These are phyloP conservation scores for Caiman crocodilus DNA, from an alignment of 2,797 vertebrate genomes.

Conservation along the genomic window DNA sequence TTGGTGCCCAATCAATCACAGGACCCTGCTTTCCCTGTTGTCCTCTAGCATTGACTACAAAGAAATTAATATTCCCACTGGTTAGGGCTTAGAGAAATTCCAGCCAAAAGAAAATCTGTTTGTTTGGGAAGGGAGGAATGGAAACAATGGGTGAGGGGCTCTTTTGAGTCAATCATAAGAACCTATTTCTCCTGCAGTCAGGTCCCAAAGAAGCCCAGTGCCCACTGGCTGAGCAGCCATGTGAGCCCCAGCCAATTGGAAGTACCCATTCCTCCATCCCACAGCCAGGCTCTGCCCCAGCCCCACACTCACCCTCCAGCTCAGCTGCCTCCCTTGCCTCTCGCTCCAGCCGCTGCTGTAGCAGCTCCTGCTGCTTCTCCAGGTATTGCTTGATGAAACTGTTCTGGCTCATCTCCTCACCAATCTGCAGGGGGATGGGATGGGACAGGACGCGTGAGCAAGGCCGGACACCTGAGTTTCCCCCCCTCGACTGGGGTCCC, in stretches of 20 bases:
- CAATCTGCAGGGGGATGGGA: slow-evolving; percentile 84
- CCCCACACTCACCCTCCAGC: slow-evolving; percentile 83
- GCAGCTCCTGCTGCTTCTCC: slow-evolving; percentile 94
- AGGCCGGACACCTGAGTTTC: background rate
- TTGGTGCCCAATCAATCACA: no score
- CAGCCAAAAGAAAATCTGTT: no score
- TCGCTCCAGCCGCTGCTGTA: slow-evolving; percentile 89
- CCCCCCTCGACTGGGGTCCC: no score
- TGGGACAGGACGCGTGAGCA: slow-evolving; percentile 2
- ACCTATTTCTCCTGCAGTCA: background rate
- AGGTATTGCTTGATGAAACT: slow-evolving; percentile 97
- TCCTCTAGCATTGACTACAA: no score
- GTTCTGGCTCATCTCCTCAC: slow-evolving; percentile 97
- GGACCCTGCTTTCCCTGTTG: no score
- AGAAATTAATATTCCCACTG: no score
- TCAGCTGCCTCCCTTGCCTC: slow-evolving; percentile 90
- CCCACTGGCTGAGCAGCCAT: background rate
- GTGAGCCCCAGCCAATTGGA: background rate
- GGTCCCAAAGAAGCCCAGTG: background rate
- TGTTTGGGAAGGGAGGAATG: no score
- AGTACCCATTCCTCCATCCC: background rate
- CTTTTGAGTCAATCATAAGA: background rate
- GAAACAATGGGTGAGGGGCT: no score
- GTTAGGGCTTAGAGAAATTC: no score
- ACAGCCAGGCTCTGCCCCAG: background rate